Base-by-base conservation (phyloP, 2,888 invertebrate species). In the Coleophora flavipennella region DNA sequence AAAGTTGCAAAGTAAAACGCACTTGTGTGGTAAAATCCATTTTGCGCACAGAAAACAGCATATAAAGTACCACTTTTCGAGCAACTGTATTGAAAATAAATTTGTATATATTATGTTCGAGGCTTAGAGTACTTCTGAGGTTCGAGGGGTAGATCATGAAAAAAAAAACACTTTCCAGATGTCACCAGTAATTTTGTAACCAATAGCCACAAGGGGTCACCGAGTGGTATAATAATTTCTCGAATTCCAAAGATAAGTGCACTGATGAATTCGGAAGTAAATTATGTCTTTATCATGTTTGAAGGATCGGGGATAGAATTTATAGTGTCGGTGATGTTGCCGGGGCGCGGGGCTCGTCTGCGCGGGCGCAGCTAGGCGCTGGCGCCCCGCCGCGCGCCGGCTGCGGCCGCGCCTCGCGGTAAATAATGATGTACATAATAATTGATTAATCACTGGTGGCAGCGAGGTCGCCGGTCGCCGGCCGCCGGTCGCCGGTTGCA, bases 371-470 rank as follows among this genome's bases (percentile, higher is more conserved):
- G n/a, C 14, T 31, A 33, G 31, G 31, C 8, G 33, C 8, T 8
- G 14, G 55, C 54, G 56, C 55, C 56, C 52, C 51, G 55, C n/a
- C n/a, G 55, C 53, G 50, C 48, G 50, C 44, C 50, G 43, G 36
- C 31, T 33, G 44, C 41, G 38, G 42, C 47, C 42, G 44, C 45
- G 38, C 31, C 47, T 41, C 41, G 41, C 51, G 48, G 52, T 76
- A 62, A 79, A 72, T 78, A 73, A 79, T 76, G 75, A 78, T 73
- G 69, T 74, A 67, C 20, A 20, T 71, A 66, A 70, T 77, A 70
- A 73, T 75, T 80, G 79, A 80, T 79, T 71, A 74, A 78, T 78
- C 59, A 60, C 55, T 51, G 49, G 59, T 46, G 57, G n/a, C 44
- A 6, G 49, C 6, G 20, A 20, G 20, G 20, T 20, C 20, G 20